Evolutionary conservation across 2,888 invertebrate species (phyloP).

Genomic region (Diarsia brunnea): DNA sequence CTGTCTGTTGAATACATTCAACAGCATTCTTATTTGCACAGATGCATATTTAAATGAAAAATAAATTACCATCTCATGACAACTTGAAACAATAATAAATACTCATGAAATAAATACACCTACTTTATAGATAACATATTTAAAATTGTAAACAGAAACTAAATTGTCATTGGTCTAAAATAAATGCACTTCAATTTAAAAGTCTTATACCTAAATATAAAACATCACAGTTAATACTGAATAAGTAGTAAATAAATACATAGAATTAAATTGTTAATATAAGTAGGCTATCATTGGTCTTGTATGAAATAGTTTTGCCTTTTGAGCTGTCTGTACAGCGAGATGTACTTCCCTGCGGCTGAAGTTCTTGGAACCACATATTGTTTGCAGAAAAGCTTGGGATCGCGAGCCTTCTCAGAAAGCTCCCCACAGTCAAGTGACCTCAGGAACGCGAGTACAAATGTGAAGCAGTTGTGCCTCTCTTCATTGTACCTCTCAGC

Average conservation of each 20-base stretch:
- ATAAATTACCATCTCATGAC: conserved; percentile 48
- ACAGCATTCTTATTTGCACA: conserved; percentile 49
- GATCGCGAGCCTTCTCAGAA: conserved; percentile 92
- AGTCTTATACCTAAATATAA: conserved; percentile 83
- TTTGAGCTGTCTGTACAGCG: conserved; percentile 94
- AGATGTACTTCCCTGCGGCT: conserved; percentile 96
- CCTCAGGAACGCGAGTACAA: conserved; percentile 95
- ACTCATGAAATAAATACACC: conserved; percentile 62
- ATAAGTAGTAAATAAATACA: conserved; percentile 83
- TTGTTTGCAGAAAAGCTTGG: conserved; percentile 94
- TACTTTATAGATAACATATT: conserved; percentile 63
- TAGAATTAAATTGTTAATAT: conserved; percentile 69
- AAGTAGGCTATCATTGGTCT: conserved; percentile 82
- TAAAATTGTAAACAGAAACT: conserved; percentile 71
- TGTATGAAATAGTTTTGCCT: conserved; percentile 88
- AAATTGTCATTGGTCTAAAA: conserved; percentile 85
- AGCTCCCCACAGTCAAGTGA: conserved; percentile 93
- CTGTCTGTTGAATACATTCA: conserved; percentile 24
- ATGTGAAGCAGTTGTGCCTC: conserved; percentile 96
- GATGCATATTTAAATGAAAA: conserved; percentile 37
- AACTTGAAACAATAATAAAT: conserved; percentile 55
- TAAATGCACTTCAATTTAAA: conserved; percentile 88
- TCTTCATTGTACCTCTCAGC: conserved; percentile 93
- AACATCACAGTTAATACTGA: conserved; percentile 90
- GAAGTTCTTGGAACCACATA: conserved; percentile 96